These are phyloP conservation scores for Falco cherrug DNA, from an alignment of 2,797 vertebrate genomes.

Conservation along the genomic window DNA sequence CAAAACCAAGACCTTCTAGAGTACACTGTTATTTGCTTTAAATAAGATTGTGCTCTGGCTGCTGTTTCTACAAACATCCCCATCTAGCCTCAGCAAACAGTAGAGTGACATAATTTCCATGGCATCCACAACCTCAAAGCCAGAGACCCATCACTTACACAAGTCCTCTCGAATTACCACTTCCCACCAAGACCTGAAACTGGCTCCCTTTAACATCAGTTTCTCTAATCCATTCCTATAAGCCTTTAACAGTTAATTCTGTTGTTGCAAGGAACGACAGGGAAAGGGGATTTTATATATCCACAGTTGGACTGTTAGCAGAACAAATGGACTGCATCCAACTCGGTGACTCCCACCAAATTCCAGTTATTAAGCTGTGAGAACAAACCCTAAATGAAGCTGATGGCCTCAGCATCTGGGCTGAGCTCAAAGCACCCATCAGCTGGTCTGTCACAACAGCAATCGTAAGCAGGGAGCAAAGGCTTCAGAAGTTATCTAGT, in stretches of 20 bases:
- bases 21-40: neutral
- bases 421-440: neutral
- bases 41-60: neutral
- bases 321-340: conserved; percentile 34
- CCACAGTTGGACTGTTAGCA: conserved; percentile 33
- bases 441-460: neutral
- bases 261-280: conserved; percentile 1
- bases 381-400: conserved; percentile 4
- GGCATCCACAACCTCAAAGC: neutral
- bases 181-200: conserved; percentile 45
- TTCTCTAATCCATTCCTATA: conserved; percentile 61
- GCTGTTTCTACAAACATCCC: neutral
- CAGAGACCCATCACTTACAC: neutral
- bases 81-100: neutral
- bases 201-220: conserved; percentile 52
- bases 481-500: neutral
- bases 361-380: neutral
- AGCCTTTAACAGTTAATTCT: conserved; percentile 54
- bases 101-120: neutral
- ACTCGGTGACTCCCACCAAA: neutral
- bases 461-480: neutral
- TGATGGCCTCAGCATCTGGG: neutral
- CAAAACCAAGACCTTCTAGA: neutral
- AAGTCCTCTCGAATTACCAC: conserved; percentile 26
- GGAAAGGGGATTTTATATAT: conserved; percentile 5